Base-by-base conservation (phyloP, 2,888 invertebrate genomes). In the Bombylius major region DNA sequence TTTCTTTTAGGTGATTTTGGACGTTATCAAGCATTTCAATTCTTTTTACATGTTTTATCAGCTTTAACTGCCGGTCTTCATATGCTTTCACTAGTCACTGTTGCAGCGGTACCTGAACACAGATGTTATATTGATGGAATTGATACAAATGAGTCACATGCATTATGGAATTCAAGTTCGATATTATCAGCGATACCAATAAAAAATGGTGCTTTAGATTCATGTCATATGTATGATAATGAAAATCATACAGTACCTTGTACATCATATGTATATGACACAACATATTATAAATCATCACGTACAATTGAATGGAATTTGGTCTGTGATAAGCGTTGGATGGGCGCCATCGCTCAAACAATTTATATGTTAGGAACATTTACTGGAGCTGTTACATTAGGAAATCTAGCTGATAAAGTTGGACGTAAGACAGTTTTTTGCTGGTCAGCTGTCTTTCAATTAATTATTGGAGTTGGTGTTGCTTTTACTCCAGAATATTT, bases 281-380 rank as follows among this genome's bases (percentile, higher is more conserved):
- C 77, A 9, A 85, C 82, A 0, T 87, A 87, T 65, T 84, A 86
- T 62, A 71, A 81, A 56, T 82, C 84, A 0, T 87, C 89, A 0
- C 79, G 86, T 52, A 82, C 82, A 9, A 88, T 89, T 14, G 89
- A 92, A 70, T 91, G 90, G 90, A 75, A 84, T 67, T 81, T 90
- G 53, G 87, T 91, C 2, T 92, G 92, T 67, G 81, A 84, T 60
- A 76, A 78, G 58, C 77, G 88, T 61, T 91, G 89, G 89, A 84
- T 84, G 82, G 86, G 87, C 3, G 85, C 90, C 3, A 69, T 88
- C 31, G 85, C 88, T 0, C 90, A 91, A 68, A 81, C 83, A 14
- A 68, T 78, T 49, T 87, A 84, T 68, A 91, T 92, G 91, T 77
- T 89, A 66, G 91, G 91, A 8, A 89, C 89, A 5, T 84, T 91